phyloP scores from a whole-genome alignment of 2,113 vertebrate species.

The Caracal caracal region DNA sequence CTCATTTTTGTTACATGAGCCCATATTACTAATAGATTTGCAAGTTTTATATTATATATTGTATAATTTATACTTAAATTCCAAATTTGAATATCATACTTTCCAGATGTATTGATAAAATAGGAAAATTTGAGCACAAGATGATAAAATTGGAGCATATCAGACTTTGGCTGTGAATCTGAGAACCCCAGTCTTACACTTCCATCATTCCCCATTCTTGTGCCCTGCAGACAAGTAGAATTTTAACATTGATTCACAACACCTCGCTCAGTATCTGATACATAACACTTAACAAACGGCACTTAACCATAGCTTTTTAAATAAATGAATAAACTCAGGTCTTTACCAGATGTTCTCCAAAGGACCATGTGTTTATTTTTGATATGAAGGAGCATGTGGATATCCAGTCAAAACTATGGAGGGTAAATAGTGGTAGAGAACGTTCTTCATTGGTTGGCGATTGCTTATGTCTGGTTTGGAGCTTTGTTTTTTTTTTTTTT shows the following conservation, averaged over 20 bases:
- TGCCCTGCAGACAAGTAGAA: neutral
- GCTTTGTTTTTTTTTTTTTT: neutral
- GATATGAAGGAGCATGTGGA: neutral
- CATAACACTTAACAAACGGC: neutral
- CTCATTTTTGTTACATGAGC: neutral
- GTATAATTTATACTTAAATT: neutral
- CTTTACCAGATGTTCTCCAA: neutral
- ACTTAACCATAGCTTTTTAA: neutral
- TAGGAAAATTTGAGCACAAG: neutral
- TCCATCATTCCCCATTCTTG: neutral
- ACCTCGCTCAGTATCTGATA: neutral
- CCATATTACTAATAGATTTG: neutral
- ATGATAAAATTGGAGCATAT: neutral
- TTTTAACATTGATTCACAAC: neutral
- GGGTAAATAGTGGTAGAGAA: neutral
- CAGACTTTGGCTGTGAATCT: neutral
- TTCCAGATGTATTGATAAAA: neutral
- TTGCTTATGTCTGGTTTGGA: neutral
- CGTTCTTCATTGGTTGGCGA: neutral
- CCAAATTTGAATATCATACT: neutral
- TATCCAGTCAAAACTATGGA: neutral
- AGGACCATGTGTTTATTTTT: neutral
- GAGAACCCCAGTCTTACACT: neutral
- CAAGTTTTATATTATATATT: neutral
- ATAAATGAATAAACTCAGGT: neutral